Base-by-base conservation (phyloP, 2,797 vertebrate species). In the Myripristis murdjan region DNA sequence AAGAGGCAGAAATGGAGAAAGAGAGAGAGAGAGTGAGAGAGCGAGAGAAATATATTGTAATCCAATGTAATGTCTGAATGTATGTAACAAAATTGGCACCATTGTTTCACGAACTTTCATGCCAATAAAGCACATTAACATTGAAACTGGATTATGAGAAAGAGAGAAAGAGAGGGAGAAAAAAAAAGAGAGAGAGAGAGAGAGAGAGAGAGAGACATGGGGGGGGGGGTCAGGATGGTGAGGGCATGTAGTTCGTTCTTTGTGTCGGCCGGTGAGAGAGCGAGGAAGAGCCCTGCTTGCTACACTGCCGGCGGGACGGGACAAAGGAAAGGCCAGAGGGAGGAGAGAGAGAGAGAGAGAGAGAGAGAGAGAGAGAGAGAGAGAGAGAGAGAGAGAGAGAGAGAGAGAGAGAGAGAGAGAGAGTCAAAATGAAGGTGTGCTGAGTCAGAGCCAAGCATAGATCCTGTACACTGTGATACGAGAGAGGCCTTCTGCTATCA, bases 361-460 rank as follows among this genome's bases (percentile, higher is more conserved):
- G 54, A 49, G 24, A 26, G 23, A 53, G 57, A 41, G 49, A 43
- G n/a, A 54, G 52, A 67, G 64, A 41, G 39, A 69, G 58, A 63
- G 37, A 16, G 56, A 67, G 56, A 54, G 64, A 59, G 75, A 33
- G n/a, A n/a, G n/a, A n/a, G n/a, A n/a, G n/a, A n/a, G n/a, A n/a
- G n/a, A n/a, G n/a, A n/a, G n/a, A n/a, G n/a, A n/a, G n/a, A n/a
- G n/a, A n/a, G n/a, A n/a, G n/a, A n/a, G n/a, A n/a, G n/a, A n/a
- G n/a, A 66, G 46, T 67, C 35, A 26, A 56, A 53, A 48, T 22
- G 64, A 70, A 78, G 77, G 77, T 79, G 84, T 84, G 80, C 80
- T 89, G 87, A 88, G 88, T 91, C 87, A 90, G 79, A 75, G 54
- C 0, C 20, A 28, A 28, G 20, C 20, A 20, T 56, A 53, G 35